A percentile compares a stretch with the other conserved stretches of the same genome.
Conservation (phyloP, 2,797 vertebrate species). For the Hylomyscus alleni region DNA sequence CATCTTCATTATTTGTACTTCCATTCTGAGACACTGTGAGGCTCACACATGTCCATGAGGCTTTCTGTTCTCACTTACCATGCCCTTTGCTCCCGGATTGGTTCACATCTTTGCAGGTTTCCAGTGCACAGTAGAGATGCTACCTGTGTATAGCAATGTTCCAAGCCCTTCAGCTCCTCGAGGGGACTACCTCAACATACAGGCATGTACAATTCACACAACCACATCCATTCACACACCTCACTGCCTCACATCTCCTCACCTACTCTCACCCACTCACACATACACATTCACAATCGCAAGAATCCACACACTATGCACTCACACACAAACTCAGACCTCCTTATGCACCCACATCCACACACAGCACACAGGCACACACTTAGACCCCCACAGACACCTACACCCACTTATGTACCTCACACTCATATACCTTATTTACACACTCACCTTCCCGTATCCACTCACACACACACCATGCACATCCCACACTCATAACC, state of each 20-base stretch:
- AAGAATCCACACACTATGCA: too few species aligned
- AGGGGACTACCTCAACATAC: neutral
- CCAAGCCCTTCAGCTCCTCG: neutral
- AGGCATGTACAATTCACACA: neutral
- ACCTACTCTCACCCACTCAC: neutral
- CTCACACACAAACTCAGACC: neutral
- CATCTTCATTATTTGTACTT: neutral
- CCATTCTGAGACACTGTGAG: neutral
- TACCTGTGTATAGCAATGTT: neutral
- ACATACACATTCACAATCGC: neutral
- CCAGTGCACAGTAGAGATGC: neutral
- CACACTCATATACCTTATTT: neutral
- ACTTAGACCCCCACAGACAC: neutral
- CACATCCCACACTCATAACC: neutral
- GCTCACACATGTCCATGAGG: neutral
- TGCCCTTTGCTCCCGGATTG: neutral
- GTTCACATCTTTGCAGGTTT: neutral
- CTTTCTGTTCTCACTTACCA: neutral
- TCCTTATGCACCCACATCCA: neutral
- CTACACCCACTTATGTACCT: too few species aligned
- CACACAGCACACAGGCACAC: neutral
- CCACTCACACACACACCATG: neutral
- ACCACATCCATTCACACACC: neutral
- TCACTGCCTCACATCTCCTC: neutral
- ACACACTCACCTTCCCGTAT: neutral